Conservation (phyloP, 2,888 invertebrate genomes). For the Eretmocerus hayati region DNA sequence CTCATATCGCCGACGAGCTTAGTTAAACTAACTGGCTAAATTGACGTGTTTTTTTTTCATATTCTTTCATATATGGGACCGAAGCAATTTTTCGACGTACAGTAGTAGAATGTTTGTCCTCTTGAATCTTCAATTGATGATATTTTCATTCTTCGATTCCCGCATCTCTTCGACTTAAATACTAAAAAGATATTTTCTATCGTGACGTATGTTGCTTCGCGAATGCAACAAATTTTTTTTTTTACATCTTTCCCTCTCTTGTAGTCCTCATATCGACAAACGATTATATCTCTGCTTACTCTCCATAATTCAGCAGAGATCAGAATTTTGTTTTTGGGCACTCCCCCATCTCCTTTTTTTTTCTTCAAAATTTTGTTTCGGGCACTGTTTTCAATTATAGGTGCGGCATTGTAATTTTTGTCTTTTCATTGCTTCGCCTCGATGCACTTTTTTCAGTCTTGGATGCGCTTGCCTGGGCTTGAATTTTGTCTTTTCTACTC, state of each 20-base stretch:
- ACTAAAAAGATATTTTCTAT: background rate
- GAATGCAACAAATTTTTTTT: background rate
- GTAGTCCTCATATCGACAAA: no score
- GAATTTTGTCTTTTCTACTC: background rate
- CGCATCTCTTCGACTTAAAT: background rate
- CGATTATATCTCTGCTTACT: no score
- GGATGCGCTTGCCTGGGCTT: slow-evolving; percentile 10
- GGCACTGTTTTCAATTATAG: no score
- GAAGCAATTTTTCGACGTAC: no score
- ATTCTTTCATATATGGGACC: slow-evolving; percentile 19
- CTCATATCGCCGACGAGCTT: slow-evolving; percentile 29
- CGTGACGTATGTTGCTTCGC: background rate
- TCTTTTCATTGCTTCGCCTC: slow-evolving; percentile 12
- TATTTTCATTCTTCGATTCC: background rate
- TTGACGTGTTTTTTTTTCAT: slow-evolving; percentile 42
- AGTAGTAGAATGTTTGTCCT: slow-evolving; percentile 21
- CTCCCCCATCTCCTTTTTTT: no score
- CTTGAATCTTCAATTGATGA: slow-evolving; percentile 7
- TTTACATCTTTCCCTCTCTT: no score
- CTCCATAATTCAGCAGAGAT: no score
- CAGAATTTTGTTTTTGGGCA: no score
- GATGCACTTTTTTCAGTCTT: slow-evolving; percentile 22
- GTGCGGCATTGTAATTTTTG: no score
- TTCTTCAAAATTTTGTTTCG: background rate
- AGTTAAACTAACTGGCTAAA: slow-evolving; percentile 43